Evolutionary conservation across 2,888 invertebrate genomes (phyloP), one percentile per base, ranked within the genome.

Genomic region (Cheilosia impressa): DNA sequence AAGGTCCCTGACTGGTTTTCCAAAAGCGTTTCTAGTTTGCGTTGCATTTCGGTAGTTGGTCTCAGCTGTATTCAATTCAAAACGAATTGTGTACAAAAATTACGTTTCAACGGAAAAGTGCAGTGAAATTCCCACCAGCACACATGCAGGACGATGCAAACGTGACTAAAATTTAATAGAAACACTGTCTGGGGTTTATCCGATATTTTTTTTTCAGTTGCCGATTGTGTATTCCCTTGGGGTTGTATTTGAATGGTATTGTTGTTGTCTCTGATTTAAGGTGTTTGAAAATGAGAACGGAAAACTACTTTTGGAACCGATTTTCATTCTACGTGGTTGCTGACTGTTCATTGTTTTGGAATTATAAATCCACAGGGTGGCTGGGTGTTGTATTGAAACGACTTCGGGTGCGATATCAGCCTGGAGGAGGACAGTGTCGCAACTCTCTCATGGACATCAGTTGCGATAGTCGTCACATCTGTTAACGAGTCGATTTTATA

Each of bases 81-180:
- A 76, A 60, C 52, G 68, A 76, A 53, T 68, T 76, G 52, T 52
- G 52, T 63, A 53, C n/a, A 50, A 58, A 66, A 63, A 63, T 13
- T 71, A 47, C 10, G 45, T n/a, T 65, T 58, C 52, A 58, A n/a
- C 24, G 24, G 15, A 52, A 19, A 75, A 80, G 47, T 53, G 60
- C 60, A 72, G 66, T 50, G 19, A 6, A 47, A 72, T 77, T 72
- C 62, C 55, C 72, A 34, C 15, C 15, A 31, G 68, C 57, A 78
- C 52, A 78, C 52, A 62, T 78, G 63, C 62, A 69, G 41, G 60
- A 58, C 63, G 38, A 43, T 27, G 73, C 83, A 73, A 83, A 31
- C 83, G 83, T 83, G 83, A 83, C 66, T 68, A 69, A 78, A 83
- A 83, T 78, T 73, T 73, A 58, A 34, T 68, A 27, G 66, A 78